phyloP scores from a whole-genome alignment of 1,140 invertebrate species.

The Camponotus floridanus region DNA sequence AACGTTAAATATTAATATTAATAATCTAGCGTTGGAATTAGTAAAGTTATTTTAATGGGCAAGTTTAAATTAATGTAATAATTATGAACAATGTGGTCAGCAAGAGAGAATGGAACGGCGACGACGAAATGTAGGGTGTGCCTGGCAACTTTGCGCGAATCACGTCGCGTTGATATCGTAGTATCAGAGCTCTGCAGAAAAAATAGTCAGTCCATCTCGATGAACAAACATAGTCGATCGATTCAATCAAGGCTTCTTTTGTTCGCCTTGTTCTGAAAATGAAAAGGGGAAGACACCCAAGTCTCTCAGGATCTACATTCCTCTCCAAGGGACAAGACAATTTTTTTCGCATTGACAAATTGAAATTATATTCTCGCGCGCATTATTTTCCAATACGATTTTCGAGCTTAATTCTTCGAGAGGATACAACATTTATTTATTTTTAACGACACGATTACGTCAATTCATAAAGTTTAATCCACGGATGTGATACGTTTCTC shows the following conservation, averaged over 20 bases:
- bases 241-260: slow-evolving; percentile 56
- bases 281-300: background rate
- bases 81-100: background rate
- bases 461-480: background rate
- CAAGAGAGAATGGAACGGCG: background rate
- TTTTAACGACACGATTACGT: background rate
- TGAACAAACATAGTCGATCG: slow-evolving; percentile 48
- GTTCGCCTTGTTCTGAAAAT: background rate
- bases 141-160: slow-evolving; percentile 21
- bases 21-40: background rate
- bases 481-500: background rate
- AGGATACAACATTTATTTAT: background rate
- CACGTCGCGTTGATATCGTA: slow-evolving; percentile 24
- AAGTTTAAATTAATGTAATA: background rate
- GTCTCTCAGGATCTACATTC: background rate
- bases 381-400: background rate
- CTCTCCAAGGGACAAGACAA: too few relatives aligned
- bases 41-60: background rate
- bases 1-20: background rate
- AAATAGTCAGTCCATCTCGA: slow-evolving; percentile 48
- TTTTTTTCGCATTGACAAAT: slow-evolving; percentile 3
- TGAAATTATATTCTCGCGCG: slow-evolving; percentile 30
- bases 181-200: slow-evolving; percentile 38
- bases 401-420: background rate
- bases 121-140: slow-evolving; percentile 3